Conservation (phyloP, 2,797 vertebrate species). For the Synaphobranchus kaupii region DNA sequence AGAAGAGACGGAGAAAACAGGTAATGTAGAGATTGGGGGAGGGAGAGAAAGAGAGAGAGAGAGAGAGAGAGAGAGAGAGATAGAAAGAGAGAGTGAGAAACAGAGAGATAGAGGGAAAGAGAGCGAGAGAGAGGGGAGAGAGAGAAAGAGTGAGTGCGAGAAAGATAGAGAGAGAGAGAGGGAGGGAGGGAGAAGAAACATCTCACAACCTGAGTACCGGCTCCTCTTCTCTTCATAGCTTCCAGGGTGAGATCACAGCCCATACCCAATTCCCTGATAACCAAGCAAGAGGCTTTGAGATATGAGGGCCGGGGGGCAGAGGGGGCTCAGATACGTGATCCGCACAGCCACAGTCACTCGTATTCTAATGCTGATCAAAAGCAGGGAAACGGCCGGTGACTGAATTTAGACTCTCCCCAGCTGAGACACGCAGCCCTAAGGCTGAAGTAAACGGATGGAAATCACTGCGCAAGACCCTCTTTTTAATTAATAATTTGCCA, state of each 20-base stretch:
- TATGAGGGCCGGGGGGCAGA: background rate
- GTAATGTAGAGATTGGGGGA: constrained; percentile 21
- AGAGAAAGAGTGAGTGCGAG: constrained; percentile 16
- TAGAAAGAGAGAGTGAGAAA: constrained; percentile 31
- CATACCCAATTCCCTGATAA: background rate
- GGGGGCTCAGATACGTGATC: background rate
- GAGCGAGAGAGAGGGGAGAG: constrained; percentile 25
- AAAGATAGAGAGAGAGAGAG: constrained; percentile 19
- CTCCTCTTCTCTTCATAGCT: background rate
- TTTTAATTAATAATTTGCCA: constrained; percentile 14
- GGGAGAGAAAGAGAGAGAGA: background rate
- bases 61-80: constrained; percentile 14
- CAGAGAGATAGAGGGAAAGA: constrained; percentile 21
- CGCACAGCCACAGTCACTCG: background rate
- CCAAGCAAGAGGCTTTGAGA: background rate
- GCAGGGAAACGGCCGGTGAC: background rate
- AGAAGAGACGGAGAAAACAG: background rate
- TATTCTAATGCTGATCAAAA: background rate
- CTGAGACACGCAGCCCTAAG: background rate
- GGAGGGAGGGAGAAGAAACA: constrained; percentile 41
- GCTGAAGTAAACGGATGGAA: constrained; percentile 10
- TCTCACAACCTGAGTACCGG: background rate
- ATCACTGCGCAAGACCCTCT: background rate
- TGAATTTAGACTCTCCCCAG: background rate
- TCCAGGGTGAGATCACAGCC: background rate